Base-by-base conservation (phyloP, 2,113 vertebrate genomes). In the Austrofundulus limnaeus region DNA sequence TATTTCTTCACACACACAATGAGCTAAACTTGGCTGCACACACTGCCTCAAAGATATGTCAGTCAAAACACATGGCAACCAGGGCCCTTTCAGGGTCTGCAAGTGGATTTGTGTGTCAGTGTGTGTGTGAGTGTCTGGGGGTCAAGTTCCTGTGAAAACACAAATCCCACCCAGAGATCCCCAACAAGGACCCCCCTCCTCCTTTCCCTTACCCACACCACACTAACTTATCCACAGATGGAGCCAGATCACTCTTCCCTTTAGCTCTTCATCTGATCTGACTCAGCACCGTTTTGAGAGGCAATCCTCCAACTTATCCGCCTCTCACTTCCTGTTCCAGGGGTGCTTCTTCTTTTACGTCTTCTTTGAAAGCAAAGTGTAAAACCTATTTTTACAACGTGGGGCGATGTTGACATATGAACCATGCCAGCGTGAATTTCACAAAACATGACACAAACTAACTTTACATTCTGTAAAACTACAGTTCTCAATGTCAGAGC, bases 41-140 rank as follows among this genome's bases (percentile, higher is more conserved):
- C 66, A 78, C 62, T 78, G 59, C 42, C 61, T 80, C 74, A 68
- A 88, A 87, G 85, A 90, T 52, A 62, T 72, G 80, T 89, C 86
- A 87, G 84, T 89, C 90, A 88, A 86, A 86, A 85, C 86, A 80
- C 85, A 87, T 87, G 80, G 86, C 72, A 80, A 86, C 81, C 85
- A 82, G 78, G 79, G 83, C 79, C 73, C 61, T 69, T 60, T 75
- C 17, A 47, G 49, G 43, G 5, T 47, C 51, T 34, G 50, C 46
- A 34, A 47, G 31, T 61, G 70, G 73, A 68, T 71, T 45, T 72
- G 48, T 67, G 47, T 67, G 55, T 61, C 55, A 66, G 48, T 47
- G 56, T 49, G 56, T 69, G 59, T 67, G 63, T 67, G 59, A 72
- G 62, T 38, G 64, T 81, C 61, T 66, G 80, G 62, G 83, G 83